phyloP scores from a whole-genome alignment of 2,113 vertebrate species.

The Rhinolophus ferrumequinum region DNA sequence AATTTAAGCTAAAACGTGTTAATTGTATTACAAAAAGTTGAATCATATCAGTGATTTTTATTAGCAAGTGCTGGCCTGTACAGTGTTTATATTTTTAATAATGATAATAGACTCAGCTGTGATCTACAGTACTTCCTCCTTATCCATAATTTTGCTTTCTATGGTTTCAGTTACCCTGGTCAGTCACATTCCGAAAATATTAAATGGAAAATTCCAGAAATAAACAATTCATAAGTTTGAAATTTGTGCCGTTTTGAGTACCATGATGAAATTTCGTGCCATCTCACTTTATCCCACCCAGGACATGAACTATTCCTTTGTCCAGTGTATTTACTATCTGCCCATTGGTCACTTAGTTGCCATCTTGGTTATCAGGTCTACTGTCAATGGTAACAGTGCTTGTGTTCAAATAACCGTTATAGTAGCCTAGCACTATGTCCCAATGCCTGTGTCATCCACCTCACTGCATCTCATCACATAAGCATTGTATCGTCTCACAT shows the following conservation, averaged over 20 bases:
- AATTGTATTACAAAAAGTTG: conserved; percentile 42
- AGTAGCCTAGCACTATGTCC: background rate
- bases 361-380: background rate
- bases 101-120: background rate
- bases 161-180: background rate
- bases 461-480: background rate
- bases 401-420: background rate
- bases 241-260: background rate
- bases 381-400: background rate
- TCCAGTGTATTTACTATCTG: background rate
- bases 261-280: background rate
- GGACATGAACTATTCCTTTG: background rate
- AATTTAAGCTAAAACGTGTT: background rate
- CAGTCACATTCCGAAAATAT: background rate
- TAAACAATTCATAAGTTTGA: background rate
- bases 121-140: background rate
- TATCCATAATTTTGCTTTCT: background rate
- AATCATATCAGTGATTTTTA: conserved; percentile 52
- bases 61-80: background rate
- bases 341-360: background rate
- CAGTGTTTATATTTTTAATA: conserved; percentile 53
- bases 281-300: background rate
- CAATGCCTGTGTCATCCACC: background rate
- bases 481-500: background rate
- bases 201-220: background rate